Evolutionary conservation across 2,797 vertebrate genomes (phyloP), one percentile per base, ranked within the genome.

Genomic region (Enteromius mattozi): DNA sequence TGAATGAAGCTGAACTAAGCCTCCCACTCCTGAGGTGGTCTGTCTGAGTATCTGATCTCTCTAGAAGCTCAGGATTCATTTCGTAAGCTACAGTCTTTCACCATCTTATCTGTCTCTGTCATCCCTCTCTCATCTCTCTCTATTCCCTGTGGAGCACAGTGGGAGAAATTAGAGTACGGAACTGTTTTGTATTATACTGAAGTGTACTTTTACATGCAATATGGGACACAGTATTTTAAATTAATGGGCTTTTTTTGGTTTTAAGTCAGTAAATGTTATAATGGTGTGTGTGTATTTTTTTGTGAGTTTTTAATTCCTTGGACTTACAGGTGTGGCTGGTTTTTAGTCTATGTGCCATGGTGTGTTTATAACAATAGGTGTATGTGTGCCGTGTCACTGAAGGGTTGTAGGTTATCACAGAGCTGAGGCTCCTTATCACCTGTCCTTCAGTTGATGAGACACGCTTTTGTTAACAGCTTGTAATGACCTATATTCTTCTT

Each of bases 381-480:
- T 88, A 77, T 63, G 84, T 84, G 92, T 56, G 54, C 54, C 21
- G 8, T 90, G 90, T 90, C 88, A 87, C 86, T 90, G 90, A 85
- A 47, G 19, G 51, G 30, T 51, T 65, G 33, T 42, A 47, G 84
- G 88, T 90, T 93, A 91, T 92, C 90, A 91, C 88, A 89, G 83
- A 86, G 87, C 84, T 65, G 86, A 82, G 90, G 88, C 87, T 85
- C 81, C 69, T 81, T 87, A 89, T 92, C 78, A 78, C 9, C 40
- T 61, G 45, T 74, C 66, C 19, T 84, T 66, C 75, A 35, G 79
- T 80, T 80, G 51, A 37, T 13, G 17, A 63, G 77, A 21, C 71
- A 37, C 82, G 49, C 70, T 61, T 79, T 79, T 82, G 82, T 86
- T 88, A 78, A 88, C 78, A 63, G 61, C 72, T 76, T 89, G 75